Conservation (phyloP, 2,797 vertebrate genomes). For the Arrhamphus sclerolepis region DNA sequence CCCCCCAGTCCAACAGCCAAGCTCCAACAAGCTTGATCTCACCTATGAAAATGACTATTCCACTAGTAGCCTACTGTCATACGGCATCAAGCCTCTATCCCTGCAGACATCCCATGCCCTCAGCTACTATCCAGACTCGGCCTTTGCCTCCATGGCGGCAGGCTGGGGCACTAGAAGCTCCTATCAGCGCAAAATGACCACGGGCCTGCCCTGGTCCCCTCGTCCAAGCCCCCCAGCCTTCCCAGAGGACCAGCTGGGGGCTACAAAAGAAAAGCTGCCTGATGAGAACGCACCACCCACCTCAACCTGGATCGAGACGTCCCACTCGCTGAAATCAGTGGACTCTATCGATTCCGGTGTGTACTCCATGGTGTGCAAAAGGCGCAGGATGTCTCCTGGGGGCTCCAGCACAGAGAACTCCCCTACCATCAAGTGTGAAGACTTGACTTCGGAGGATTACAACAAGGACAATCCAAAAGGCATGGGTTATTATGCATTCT, state of each 20-base stretch:
- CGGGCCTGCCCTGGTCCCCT: conserved; percentile 93
- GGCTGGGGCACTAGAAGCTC: conserved; percentile 90
- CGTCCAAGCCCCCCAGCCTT: conserved; percentile 92
- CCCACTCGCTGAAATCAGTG: conserved; percentile 93
- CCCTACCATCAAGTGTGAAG: conserved; percentile 97
- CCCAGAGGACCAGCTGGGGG: conserved; percentile 89
- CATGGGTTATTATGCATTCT: conserved; percentile 98
- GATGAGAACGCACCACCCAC: conserved; percentile 83
- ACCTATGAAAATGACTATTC: conserved; percentile 94
- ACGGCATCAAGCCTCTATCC: conserved; percentile 94
- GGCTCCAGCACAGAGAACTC: conserved; percentile 97
- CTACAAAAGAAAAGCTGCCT: conserved; percentile 91
- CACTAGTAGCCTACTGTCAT: conserved; percentile 91
- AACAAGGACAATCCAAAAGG: conserved; percentile 96
- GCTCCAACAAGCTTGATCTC: conserved; percentile 92
- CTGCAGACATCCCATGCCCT: conserved; percentile 94
- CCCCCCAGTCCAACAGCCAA: conserved; percentile 90
- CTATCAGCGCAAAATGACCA: conserved; percentile 94
- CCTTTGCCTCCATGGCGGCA: conserved; percentile 93
- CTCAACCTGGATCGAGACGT: conserved; percentile 92
- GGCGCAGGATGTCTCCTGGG: conserved; percentile 93
- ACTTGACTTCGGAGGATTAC: conserved; percentile 93
- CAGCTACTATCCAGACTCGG: conserved; percentile 94
- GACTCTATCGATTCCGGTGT: conserved; percentile 93
- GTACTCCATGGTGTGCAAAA: conserved; percentile 94